Conservation (phyloP, 2,113 vertebrate genomes). For the Trinectes maculatus region DNA sequence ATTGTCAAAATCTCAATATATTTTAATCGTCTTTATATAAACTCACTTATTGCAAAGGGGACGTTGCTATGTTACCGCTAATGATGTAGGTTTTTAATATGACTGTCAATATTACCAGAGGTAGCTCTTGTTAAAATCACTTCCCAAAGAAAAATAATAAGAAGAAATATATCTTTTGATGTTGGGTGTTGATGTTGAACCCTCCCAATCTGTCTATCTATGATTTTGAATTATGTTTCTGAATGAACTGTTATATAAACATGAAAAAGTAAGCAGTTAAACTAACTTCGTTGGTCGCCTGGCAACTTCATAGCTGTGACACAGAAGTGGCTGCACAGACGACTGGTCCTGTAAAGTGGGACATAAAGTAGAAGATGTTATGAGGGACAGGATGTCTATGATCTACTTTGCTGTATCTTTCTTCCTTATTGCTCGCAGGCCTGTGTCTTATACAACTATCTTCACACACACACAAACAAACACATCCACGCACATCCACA, state of each 20-base stretch:
- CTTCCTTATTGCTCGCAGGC: constrained; percentile 40
- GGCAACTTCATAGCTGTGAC: not conserved
- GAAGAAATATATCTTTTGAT: not conserved
- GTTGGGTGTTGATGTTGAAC: too few relatives aligned
- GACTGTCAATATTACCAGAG: constrained; percentile 11
- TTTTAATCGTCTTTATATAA: constrained; percentile 8
- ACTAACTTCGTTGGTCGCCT: not conserved
- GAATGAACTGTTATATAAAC: not conserved
- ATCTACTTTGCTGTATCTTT: constrained; percentile 27
- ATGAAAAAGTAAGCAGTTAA: not conserved
- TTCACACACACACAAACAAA: not conserved
- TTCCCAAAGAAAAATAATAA: not conserved
- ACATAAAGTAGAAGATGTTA: too few relatives aligned
- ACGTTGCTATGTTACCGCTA: constrained; percentile 3
- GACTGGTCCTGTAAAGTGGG: too few relatives aligned
- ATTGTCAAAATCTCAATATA: constrained; percentile 17
- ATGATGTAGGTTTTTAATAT: constrained; percentile 4
- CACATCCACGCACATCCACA: not conserved
- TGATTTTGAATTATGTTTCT: too few relatives aligned
- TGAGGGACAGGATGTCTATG: constrained; percentile 26
- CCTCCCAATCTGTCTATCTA: too few relatives aligned
- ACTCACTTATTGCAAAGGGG: not conserved
- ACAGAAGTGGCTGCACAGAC: not conserved
- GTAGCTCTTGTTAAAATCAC: constrained; percentile 6
- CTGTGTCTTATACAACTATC: constrained; percentile 32